Base-by-base conservation (phyloP, 2,113 vertebrate genomes). In the Alligator mississippiensis region DNA sequence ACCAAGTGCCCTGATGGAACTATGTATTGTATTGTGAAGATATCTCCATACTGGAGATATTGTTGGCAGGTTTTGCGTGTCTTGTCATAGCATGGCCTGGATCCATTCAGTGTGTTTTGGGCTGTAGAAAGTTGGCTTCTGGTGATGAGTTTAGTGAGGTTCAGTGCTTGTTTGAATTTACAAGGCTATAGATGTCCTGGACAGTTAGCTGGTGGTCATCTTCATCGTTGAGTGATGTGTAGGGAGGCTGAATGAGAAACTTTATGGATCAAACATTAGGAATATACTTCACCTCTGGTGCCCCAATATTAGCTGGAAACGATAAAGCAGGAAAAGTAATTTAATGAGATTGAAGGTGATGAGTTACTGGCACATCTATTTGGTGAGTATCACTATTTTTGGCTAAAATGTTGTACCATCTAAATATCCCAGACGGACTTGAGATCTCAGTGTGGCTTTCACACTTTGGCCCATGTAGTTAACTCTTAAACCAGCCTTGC, bases 151-250 rank as follows among this genome's bases (percentile, higher is more conserved):
- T 38, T 38, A 38, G 38, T 38, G 38, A 38, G 38, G 38, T 38
- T 38, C 38, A 38, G 38, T 38, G 38, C 38, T 38, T 38, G 38
- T 38, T 38, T 38, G 38, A 38, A 38, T 38, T 38, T 38, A 93
- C 68, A 55, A 66, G 9, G 66, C 84, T 96, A 63, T 92, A 98
- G 11, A 98, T 90, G 21, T 98, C 97, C 94, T 98, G 96, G 68
- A 98, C n/a, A 0, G 90, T 98, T 18, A 96, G 89, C 70, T 12
- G 89, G n/a, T 3, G 88, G 4, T 28, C 94, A 0, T 97, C 89
- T 72, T 60, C 70, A 0, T 77, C 77, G 2, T 7, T 85, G 66
- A 98, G 70, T 0, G 97, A 97, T 0, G 96, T 97, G 0, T 34
- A 6, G 1, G 92, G 93, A 2, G 98, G 89, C 11, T 19, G 93